These are phyloP conservation scores for Maniola jurtina DNA, from an alignment of 1,140 invertebrate species.

Conservation along the genomic window DNA sequence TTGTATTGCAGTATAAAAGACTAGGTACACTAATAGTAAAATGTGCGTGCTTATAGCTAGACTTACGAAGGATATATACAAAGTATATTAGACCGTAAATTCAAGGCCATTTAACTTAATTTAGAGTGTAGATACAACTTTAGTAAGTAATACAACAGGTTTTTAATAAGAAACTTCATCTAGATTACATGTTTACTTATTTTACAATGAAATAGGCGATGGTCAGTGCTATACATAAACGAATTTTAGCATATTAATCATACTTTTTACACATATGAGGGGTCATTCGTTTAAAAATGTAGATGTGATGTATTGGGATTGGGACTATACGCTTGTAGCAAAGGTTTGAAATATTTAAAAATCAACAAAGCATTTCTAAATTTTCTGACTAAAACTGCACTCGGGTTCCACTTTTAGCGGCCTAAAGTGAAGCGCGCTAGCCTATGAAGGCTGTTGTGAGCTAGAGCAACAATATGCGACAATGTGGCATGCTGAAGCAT, in stretches of 20 bases:
- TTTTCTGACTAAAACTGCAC: no score
- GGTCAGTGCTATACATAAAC: background rate
- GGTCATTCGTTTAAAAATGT: background rate
- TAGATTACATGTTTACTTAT: slow-evolving; percentile 21
- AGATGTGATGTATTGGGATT: no score
- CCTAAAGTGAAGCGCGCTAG: no score
- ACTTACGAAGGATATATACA: slow-evolving; percentile 43
- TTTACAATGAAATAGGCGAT: slow-evolving; percentile 12
- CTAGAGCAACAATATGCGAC: no score
- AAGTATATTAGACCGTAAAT: slow-evolving; percentile 42
- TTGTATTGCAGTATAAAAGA: slow-evolving; percentile 27
- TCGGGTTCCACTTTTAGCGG: no score
- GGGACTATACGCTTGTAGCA: no score
- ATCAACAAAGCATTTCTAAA: no score
- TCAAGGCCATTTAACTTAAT: slow-evolving; percentile 37
- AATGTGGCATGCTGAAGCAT: no score
- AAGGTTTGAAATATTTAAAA: no score
- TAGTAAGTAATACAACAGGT: slow-evolving; percentile 29
- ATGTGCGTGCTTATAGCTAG: slow-evolving; percentile 51
- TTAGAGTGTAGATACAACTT: slow-evolving; percentile 23
- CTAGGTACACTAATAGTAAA: slow-evolving; percentile 22
- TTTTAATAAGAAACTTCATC: slow-evolving; percentile 24
- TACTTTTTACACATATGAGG: background rate
- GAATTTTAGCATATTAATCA: slow-evolving; percentile 2
- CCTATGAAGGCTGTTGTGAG: no score